Percentiles rank a stretch among this genome's conserved stretches.
These are phyloP conservation scores for Epizoanthus stellaris DNA, from an alignment of 92 coral and sea anemone species.

Conservation along the genomic window DNA sequence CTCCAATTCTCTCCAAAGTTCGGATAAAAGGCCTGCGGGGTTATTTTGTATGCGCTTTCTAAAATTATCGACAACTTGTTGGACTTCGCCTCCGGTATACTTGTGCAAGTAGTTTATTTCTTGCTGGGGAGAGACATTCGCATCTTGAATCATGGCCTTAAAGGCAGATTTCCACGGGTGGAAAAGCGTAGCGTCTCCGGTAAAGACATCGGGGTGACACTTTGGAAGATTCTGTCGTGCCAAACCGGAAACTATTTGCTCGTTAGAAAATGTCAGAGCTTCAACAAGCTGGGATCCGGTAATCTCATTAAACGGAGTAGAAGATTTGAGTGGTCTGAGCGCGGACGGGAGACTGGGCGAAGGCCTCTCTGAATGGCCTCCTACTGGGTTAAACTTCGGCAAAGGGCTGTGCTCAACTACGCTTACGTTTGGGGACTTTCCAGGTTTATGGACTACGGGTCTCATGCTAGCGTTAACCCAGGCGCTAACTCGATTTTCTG, in stretches of 20 bases:
- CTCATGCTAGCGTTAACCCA: conserved; percentile 22
- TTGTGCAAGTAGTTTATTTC: conserved; percentile 60
- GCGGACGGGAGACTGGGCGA: conserved; percentile 21
- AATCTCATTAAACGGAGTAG: conserved; percentile 27
- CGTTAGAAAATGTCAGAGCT: conserved; percentile 30
- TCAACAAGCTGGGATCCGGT: conserved; percentile 32
- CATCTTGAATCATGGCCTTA: conserved; percentile 66
- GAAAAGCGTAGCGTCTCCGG: conserved; percentile 64
- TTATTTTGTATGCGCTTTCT: conserved; percentile 65
- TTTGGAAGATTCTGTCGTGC: conserved; percentile 51
- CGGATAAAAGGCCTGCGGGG: conserved; percentile 46
- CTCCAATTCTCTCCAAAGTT: conserved; percentile 65
- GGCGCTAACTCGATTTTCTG: conserved; percentile 8
- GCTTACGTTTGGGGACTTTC: background rate
- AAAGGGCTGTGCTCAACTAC: background rate
- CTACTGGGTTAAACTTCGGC: background rate
- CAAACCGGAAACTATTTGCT: conserved; percentile 47
- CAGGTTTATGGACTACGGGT: conserved; percentile 15
- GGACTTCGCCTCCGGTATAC: conserved; percentile 64
- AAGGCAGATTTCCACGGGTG: conserved; percentile 78
- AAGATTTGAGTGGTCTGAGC: conserved; percentile 18
- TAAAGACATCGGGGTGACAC: conserved; percentile 49
- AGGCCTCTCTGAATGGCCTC: background rate
- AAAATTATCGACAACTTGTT: conserved; percentile 65
- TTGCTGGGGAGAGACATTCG: conserved; percentile 54